Percentiles rank a stretch among this genome's conserved stretches.
phyloP scores from a whole-genome alignment of 2,888 invertebrate genomes.

The Lacanobia oleracea region DNA sequence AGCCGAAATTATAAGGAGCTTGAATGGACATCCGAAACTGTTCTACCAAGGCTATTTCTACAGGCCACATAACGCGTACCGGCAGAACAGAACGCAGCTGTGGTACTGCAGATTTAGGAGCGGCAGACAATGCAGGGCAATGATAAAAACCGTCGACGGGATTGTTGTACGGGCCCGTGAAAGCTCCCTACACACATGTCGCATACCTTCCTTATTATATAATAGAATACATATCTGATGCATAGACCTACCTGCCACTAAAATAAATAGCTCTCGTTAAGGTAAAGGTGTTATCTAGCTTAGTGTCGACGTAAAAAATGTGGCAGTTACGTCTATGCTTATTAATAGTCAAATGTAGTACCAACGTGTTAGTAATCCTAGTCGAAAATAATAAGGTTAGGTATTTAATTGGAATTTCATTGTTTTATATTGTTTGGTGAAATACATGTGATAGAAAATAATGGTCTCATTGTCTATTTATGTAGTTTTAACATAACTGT shows the following conservation, averaged over 20 bases:
- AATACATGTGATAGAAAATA: neutral
- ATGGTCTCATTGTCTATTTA: slow-evolving; percentile 7
- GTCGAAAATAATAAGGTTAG: neutral
- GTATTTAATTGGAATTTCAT: neutral
- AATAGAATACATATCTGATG: slow-evolving; percentile 1
- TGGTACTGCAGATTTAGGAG: slow-evolving; percentile 77
- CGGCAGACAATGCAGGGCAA: slow-evolving; percentile 54
- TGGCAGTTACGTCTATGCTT: neutral
- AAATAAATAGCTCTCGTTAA: slow-evolving; percentile 6
- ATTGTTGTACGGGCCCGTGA: slow-evolving; percentile 23
- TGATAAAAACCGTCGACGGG: slow-evolving; percentile 62
- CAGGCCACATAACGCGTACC: slow-evolving; percentile 77
- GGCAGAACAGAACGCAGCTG: slow-evolving; percentile 71
- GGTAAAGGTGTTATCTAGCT: slow-evolving; percentile 3
- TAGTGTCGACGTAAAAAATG: neutral
- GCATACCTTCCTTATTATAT: slow-evolving; percentile 5
- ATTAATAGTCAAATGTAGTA: neutral
- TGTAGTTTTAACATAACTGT: slow-evolving; percentile 2
- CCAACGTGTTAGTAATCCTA: neutral
- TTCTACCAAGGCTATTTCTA: slow-evolving; percentile 73
- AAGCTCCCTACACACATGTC: slow-evolving; percentile 49
- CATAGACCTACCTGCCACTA: neutral
- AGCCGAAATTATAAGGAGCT: slow-evolving; percentile 60
- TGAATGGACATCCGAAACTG: slow-evolving; percentile 74
- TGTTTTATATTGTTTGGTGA: neutral